Evolutionary conservation across 2,113 vertebrate genomes (phyloP), one percentile per base, ranked within the genome.

Genomic region (Calidris pygmaea): DNA sequence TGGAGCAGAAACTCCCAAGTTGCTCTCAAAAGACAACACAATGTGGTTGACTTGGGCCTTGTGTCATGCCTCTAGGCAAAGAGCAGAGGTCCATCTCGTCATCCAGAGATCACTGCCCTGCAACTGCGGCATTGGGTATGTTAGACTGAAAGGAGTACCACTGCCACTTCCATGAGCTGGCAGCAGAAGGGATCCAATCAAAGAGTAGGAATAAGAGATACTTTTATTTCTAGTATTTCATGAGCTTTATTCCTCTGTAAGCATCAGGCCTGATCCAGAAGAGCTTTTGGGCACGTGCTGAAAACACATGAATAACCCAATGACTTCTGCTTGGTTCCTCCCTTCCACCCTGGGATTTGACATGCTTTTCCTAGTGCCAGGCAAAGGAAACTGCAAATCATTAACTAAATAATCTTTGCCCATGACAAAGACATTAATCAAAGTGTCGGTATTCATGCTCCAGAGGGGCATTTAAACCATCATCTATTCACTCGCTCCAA

Each of bases 361-460:
- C 65, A 75, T 75, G 91, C 72, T 95, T 94, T 94, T 97, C 91
- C 90, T 67, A 79, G 30, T 86, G 80, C 88, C 88, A 95, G 76
- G 79, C 79, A 58, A 78, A 86, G 62, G 45, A 92, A 90, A 89
- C 80, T 30, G 73, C 80, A 85, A 95, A 87, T 95, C 82, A 95
- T 93, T 96, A 93, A 81, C 85, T 72, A 87, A 96, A 94, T 81
- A 84, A 78, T 96, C 94, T 95, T 95, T 86, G 66, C 68, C 83
- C 82, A 80, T 93, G 93, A 96, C 91, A 97, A 95, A 97, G 88
- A 83, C 92, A 89, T 98, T 95, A 97, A 92, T 89, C 76, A 87
- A 95, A 89, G 84, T 43, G 90, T 37, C 26, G 18, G 73, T 26
- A 62, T 60, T 78, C 59, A 13, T 79, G 70, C 70, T 93, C 81